Percentiles rank a stretch among this genome's conserved stretches.
phyloP scores from a whole-genome alignment of 2,113 vertebrate species.

The Zosterops borbonicus region DNA sequence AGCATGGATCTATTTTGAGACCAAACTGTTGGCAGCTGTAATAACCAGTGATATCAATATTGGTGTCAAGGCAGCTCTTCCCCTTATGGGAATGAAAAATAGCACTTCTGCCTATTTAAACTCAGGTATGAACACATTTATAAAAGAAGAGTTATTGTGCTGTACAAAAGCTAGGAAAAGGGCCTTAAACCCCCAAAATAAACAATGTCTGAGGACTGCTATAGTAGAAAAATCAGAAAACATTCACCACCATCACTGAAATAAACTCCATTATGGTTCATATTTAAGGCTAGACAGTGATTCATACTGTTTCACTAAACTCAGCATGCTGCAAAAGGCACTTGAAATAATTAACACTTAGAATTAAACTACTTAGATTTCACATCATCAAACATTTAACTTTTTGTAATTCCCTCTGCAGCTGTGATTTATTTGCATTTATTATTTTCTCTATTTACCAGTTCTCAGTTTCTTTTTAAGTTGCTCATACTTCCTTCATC shows the following conservation, averaged over 20 bases:
- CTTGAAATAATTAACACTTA: constrained; percentile 66
- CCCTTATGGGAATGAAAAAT: background rate
- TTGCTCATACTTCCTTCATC: constrained; percentile 51
- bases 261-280: constrained; percentile 31
- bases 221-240: background rate
- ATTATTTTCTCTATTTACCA: constrained; percentile 52
- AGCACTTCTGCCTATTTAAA: background rate
- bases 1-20: background rate
- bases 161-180: background rate
- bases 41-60: constrained; percentile 29
- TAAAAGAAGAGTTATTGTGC: background rate
- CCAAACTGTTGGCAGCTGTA: background rate
- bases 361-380: constrained; percentile 64
- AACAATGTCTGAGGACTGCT: background rate
- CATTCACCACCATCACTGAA: background rate
- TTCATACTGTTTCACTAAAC: constrained; percentile 53
- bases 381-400: constrained; percentile 58
- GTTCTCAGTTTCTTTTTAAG: constrained; percentile 23
- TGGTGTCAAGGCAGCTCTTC: background rate
- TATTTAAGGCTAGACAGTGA: constrained; percentile 45
- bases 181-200: background rate
- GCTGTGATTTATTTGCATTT: constrained; percentile 60
- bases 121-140: background rate
- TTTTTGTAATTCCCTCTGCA: constrained; percentile 55
- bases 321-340: constrained; percentile 62